These are phyloP conservation scores for Argya squamiceps DNA, from an alignment of 2,797 vertebrate species.

Conservation along the genomic window DNA sequence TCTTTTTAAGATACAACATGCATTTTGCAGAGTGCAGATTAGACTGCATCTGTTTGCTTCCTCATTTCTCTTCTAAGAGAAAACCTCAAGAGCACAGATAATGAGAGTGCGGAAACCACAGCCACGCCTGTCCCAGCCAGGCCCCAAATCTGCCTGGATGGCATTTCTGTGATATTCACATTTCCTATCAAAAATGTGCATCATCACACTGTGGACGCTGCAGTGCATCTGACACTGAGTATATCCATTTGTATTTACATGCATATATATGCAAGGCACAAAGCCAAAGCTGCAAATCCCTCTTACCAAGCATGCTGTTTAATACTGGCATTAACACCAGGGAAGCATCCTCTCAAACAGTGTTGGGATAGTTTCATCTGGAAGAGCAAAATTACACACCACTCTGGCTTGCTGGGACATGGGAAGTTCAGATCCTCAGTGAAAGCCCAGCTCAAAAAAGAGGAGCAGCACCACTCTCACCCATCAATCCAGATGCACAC, in stretches of 20 bases:
- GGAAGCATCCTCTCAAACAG: background rate
- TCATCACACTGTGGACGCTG: background rate
- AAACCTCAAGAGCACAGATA: background rate
- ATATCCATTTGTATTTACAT: too few species aligned
- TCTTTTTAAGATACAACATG: background rate
- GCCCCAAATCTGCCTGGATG: background rate
- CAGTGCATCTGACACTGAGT: fast-evolving
- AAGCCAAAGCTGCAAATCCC: background rate
- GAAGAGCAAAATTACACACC: background rate
- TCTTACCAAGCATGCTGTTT: background rate
- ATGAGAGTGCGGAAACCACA: background rate
- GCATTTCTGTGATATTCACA: background rate
- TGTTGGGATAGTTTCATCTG: background rate
- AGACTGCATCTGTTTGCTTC: background rate
- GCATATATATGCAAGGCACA: background rate
- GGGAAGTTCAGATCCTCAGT: background rate
- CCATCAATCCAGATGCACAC: background rate
- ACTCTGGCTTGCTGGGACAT: fast-evolving
- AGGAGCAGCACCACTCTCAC: background rate
- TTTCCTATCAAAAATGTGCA: background rate
- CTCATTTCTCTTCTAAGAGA: background rate
- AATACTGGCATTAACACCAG: background rate
- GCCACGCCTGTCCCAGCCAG: background rate
- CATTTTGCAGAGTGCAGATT: background rate
- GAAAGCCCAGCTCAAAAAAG: background rate